phyloP scores from a whole-genome alignment of 2,113 vertebrate genomes.

The Turdus rufiventris region DNA sequence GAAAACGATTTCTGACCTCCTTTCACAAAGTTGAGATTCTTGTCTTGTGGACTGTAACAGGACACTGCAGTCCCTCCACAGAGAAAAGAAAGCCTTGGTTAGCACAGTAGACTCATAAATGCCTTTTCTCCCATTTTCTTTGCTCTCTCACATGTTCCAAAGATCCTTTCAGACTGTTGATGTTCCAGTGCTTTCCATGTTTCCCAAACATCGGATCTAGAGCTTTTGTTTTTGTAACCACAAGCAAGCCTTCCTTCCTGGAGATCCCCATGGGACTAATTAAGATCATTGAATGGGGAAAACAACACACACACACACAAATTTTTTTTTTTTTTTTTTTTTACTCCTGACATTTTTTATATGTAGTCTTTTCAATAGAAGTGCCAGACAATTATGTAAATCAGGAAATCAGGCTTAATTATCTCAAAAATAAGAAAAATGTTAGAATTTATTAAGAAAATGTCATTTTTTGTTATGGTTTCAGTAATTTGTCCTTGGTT shows the following conservation, averaged over 20 bases:
- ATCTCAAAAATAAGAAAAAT: neutral
- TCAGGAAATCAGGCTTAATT: neutral
- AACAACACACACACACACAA: neutral
- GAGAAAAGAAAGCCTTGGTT: neutral
- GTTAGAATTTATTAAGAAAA: neutral
- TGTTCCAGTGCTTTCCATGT: neutral
- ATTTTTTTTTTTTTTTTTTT: neutral
- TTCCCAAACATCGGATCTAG: neutral
- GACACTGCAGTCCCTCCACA: neutral
- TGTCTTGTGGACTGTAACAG: neutral
- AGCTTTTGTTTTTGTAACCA: neutral
- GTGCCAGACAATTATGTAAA: neutral
- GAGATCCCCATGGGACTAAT: neutral
- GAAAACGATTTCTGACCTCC: neutral
- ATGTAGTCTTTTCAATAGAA: neutral
- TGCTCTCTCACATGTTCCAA: neutral
- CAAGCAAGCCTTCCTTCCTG: neutral
- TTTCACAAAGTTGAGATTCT: neutral
- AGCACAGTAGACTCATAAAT: neutral
- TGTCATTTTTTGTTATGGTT: neutral
- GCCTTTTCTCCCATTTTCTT: neutral
- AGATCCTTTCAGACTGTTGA: neutral
- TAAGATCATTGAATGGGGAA: neutral
- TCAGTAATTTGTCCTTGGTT: conserved; percentile 22
- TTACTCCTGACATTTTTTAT: neutral